Evolutionary conservation across 2,797 vertebrate species (phyloP), one percentile per base, ranked within the genome.

Genomic region (Onychomys torridus): DNA sequence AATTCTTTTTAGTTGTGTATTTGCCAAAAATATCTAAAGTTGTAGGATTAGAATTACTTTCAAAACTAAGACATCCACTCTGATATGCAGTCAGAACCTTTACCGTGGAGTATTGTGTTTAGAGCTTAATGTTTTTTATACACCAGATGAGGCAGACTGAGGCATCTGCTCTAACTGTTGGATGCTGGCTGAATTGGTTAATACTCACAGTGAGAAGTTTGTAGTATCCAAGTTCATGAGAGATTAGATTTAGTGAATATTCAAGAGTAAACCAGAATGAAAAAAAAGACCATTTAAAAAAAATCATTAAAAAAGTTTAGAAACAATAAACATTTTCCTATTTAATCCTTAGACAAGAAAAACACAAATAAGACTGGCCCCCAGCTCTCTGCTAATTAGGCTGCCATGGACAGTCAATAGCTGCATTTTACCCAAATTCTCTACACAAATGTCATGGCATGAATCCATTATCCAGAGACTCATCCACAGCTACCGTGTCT

Each of bases 301-400:
- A 63, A 94, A 91, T 69, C 34, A 59, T 13, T 57, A 87, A 61
- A 75, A 29, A 91, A 78, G 59, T 85, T 73, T 92, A 27, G 59
- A 90, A 90, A 82, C 43, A 34, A 32, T 63, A 93, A 65, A 55
- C 27, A n/a, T 61, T 77, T 96, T 95, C 11, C 46, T 95, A 95
- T 82, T 85, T 90, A 88, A 92, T 89, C 61, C 61, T 89, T 86
- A 90, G 79, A 61, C 14, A 32, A 92, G 76, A 94, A 93, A 96
- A 93, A 89, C 29, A 67, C 40, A 78, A 93, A n/a, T 32, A 94
- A 90, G 17, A 29, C 34, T 81, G 17, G 19, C n/a, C 63, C 49
- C 57, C 19, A 6, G 63, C 16, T 71, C 92, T 90, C 52, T 65
- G 69, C 93, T 96, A 89, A 96, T 63, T 57, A 92, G 78, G 46